A percentile compares a stretch with the other conserved stretches of the same genome.
Evolutionary conservation across 2,113 vertebrate species (phyloP).

Genomic region (Saguinus imperator): DNA sequence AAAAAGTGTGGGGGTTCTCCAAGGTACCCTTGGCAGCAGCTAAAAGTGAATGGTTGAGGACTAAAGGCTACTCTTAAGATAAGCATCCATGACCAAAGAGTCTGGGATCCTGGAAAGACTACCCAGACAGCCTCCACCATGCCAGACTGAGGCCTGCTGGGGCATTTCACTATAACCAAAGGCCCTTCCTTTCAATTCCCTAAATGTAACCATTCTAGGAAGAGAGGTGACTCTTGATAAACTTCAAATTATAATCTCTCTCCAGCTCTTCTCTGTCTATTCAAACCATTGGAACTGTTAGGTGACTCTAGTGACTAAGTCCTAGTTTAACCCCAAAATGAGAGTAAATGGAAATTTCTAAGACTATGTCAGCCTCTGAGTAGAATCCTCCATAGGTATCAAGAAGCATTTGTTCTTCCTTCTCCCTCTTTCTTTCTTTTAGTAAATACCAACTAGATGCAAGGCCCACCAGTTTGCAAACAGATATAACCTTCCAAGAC

Average conservation of each 20-base stretch:
- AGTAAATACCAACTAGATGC: not conserved
- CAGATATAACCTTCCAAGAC: not conserved
- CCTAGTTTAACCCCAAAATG: constrained; percentile 46
- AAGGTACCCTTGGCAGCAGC: not conserved
- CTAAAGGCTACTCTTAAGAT: not conserved
- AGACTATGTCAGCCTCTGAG: not conserved
- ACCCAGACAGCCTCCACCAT: not conserved
- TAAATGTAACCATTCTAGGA: not conserved
- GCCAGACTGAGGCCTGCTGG: not conserved
- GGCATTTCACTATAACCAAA: not conserved
- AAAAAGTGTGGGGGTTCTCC: not conserved
- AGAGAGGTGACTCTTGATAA: not conserved
- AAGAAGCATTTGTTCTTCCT: not conserved
- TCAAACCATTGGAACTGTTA: constrained; percentile 24
- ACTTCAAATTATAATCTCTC: constrained; percentile 36
- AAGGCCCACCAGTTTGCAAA: constrained; percentile 10
- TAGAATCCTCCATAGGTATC: not conserved
- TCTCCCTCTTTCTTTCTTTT: not conserved
- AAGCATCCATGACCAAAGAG: not conserved
- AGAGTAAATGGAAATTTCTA: constrained; percentile 51
- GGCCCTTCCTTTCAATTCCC: not conserved
- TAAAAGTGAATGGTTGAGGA: not conserved
- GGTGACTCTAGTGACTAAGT: constrained; percentile 49
- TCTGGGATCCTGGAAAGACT: not conserved
- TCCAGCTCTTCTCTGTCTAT: constrained; percentile 25